phyloP scores from a whole-genome alignment of 1,140 invertebrate genomes.

The Macrotrachela quadricornifera region DNA sequence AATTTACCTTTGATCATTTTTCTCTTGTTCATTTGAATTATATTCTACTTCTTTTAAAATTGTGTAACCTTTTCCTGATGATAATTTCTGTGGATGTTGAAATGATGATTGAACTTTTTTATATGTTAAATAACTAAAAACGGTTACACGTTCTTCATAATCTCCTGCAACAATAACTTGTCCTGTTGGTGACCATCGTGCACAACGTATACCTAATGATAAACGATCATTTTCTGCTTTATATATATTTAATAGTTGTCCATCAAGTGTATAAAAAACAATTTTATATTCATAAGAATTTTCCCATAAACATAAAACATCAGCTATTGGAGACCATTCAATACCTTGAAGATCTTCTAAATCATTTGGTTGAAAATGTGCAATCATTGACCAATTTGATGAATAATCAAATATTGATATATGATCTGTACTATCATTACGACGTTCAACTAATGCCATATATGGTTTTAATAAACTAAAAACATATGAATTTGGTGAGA shows the following conservation, averaged over 20 bases:
- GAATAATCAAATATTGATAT: no score
- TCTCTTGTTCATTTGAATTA: no score
- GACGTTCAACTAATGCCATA: slow-evolving; percentile 32
- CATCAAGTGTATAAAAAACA: no score
- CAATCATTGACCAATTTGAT: no score
- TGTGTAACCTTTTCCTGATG: not conserved
- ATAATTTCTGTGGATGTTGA: slow-evolving; percentile 14
- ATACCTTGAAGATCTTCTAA: slow-evolving; percentile 30
- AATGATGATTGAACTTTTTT: slow-evolving; percentile 18
- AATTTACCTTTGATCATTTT: no score
- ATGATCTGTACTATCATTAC: no score
- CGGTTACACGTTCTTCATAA: slow-evolving; percentile 30
- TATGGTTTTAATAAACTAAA: slow-evolving; percentile 29
- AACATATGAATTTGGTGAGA: slow-evolving; percentile 22
- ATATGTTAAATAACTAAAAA: slow-evolving; percentile 29
- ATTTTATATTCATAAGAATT: no score
- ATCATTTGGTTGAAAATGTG: no score
- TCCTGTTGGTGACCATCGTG: slow-evolving; percentile 30
- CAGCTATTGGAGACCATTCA: slow-evolving; percentile 28
- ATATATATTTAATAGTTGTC: no score
- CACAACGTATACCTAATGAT: slow-evolving; percentile 29
- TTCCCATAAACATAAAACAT: slow-evolving; percentile 30
- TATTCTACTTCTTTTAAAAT: no score
- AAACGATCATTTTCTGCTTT: slow-evolving; percentile 27
- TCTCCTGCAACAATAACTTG: slow-evolving; percentile 32